phyloP scores from a whole-genome alignment of 2,797 vertebrate species.

The Eulemur mongoz region DNA sequence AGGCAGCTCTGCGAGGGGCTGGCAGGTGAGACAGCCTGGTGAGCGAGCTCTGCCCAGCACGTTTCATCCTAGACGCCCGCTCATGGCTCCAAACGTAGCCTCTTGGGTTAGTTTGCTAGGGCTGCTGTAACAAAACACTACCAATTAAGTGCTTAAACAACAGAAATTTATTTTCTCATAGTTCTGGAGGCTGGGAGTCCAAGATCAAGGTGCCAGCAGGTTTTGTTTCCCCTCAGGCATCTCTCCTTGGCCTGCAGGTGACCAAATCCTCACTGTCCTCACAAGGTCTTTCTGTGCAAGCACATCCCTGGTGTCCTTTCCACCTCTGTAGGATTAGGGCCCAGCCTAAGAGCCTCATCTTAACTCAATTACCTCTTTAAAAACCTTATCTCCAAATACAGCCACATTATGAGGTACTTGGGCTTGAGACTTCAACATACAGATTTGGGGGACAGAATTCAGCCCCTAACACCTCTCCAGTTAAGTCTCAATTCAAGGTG shows the following conservation, averaged over 20 bases:
- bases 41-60: not conserved
- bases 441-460: not conserved
- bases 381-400: not conserved
- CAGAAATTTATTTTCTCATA: not conserved
- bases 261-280: not conserved
- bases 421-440: not conserved
- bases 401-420: not conserved
- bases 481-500: not conserved
- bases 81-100: not conserved
- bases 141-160: not conserved
- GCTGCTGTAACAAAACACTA: not conserved
- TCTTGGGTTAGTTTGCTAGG: not conserved
- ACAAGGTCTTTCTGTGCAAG: not conserved
- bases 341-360: not conserved
- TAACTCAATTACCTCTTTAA: not conserved
- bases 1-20: too few relatives aligned
- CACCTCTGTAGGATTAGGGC: not conserved
- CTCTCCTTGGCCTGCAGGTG: not conserved
- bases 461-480: not conserved
- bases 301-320: not conserved
- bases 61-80: not conserved
- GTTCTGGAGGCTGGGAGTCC: not conserved
- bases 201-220: not conserved
- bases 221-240: not conserved
- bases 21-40: rapidly evolving